Percentiles rank a stretch among this genome's conserved stretches.
Evolutionary conservation across 2,113 vertebrate genomes (phyloP).

Genomic region (Montifringilla adamsi): DNA sequence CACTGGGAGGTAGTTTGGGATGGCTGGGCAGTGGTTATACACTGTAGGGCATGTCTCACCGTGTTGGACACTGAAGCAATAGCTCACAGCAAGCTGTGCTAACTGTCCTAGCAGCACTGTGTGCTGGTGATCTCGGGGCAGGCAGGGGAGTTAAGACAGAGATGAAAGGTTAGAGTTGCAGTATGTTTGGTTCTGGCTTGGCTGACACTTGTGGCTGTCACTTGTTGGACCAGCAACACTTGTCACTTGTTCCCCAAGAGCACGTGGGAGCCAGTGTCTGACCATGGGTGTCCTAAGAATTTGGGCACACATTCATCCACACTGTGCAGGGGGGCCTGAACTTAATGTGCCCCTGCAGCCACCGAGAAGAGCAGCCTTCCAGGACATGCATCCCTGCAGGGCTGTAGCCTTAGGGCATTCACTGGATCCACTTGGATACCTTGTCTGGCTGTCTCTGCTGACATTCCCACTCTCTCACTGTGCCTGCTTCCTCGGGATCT

Average conservation of each 20-base stretch:
- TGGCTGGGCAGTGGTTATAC: rapidly evolving
- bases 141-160: not conserved
- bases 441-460: not conserved
- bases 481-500: not conserved
- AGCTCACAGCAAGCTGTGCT: not conserved
- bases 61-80: not conserved
- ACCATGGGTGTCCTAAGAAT: not conserved
- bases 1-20: not conserved
- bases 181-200: not conserved
- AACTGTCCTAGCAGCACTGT: not conserved
- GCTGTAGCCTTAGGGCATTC: not conserved
- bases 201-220: not conserved
- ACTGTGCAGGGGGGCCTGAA: not conserved
- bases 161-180: not conserved
- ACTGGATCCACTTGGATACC: rapidly evolving
- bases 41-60: not conserved
- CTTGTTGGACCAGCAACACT: not conserved
- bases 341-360: not conserved
- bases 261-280: not conserved
- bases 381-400: rapidly evolving
- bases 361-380: not conserved
- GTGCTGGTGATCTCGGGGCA: not conserved
- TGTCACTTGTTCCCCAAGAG: not conserved
- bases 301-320: not conserved
- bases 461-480: not conserved